phyloP scores from a whole-genome alignment of 2,888 invertebrate species.

The Cephus nigrinus region DNA sequence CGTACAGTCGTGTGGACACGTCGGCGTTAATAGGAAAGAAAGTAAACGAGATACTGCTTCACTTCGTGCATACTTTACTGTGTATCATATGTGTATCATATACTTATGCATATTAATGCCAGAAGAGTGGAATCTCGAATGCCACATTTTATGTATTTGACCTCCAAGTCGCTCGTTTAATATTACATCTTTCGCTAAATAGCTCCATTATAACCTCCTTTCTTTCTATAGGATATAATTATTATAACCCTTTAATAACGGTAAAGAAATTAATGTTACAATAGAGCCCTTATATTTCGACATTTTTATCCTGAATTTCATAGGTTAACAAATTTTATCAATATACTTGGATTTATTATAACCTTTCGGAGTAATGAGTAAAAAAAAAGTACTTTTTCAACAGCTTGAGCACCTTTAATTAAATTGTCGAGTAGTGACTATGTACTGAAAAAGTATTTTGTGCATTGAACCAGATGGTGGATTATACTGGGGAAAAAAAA shows the following conservation, averaged over 20 bases:
- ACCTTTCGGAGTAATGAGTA: background rate
- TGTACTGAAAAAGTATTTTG: background rate
- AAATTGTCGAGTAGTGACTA: background rate
- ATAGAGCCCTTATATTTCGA: background rate
- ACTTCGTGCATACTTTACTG: background rate
- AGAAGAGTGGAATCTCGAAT: background rate
- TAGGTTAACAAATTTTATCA: background rate
- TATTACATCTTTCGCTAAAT: background rate
- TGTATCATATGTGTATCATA: too few relatives aligned
- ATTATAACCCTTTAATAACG: background rate
- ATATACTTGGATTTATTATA: background rate
- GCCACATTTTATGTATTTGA: background rate
- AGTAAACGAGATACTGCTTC: background rate
- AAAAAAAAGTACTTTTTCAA: background rate
- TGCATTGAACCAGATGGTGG: background rate
- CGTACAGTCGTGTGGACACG: background rate
- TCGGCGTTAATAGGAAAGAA: background rate
- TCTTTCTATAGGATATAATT: background rate
- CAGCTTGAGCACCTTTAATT: background rate
- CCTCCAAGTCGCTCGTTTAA: background rate
- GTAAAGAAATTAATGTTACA: too few relatives aligned
- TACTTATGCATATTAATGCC: background rate
- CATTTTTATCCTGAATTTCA: background rate
- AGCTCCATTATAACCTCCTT: background rate
- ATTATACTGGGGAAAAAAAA: background rate